These are phyloP conservation scores for Camponotus floridanus DNA, from an alignment of 1,140 invertebrate genomes.

Conservation along the genomic window DNA sequence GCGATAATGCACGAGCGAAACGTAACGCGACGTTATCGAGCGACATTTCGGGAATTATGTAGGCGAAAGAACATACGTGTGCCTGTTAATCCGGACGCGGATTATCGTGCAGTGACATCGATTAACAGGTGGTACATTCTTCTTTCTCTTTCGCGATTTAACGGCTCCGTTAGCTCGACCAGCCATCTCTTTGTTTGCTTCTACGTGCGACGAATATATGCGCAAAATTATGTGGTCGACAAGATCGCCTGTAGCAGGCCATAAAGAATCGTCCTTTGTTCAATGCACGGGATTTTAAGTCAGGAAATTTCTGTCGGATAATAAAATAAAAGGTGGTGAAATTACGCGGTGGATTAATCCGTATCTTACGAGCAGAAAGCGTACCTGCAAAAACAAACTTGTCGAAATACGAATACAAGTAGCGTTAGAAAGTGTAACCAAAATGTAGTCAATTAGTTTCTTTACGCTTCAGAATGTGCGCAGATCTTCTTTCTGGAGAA, in stretches of 20 bases:
- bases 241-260: background rate
- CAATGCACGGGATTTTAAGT: background rate
- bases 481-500: background rate
- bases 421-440: conserved; percentile 51
- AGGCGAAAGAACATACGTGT: background rate
- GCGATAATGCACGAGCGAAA: background rate
- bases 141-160: background rate
- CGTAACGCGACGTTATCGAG: conserved; percentile 1
- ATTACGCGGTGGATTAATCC: conserved; percentile 15
- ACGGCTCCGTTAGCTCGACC: background rate
- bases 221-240: background rate
- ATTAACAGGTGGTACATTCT: conserved; percentile 34
- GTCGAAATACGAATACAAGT: conserved; percentile 7
- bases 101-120: conserved; percentile 8
- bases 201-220: conserved; percentile 6
- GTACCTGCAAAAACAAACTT: conserved; percentile 23
- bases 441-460: conserved; percentile 25
- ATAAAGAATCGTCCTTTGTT: background rate
- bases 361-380: conserved; percentile 33
- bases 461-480: background rate
- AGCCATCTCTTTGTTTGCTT: background rate
- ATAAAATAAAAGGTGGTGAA: background rate
- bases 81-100: conserved; percentile 20
- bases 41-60: conserved; percentile 9
- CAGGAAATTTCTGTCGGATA: background rate